Evolutionary conservation across 1,140 invertebrate species (phyloP), one percentile per base, ranked within the genome.

Genomic region (Stenopsyche tienmushanensis): DNA sequence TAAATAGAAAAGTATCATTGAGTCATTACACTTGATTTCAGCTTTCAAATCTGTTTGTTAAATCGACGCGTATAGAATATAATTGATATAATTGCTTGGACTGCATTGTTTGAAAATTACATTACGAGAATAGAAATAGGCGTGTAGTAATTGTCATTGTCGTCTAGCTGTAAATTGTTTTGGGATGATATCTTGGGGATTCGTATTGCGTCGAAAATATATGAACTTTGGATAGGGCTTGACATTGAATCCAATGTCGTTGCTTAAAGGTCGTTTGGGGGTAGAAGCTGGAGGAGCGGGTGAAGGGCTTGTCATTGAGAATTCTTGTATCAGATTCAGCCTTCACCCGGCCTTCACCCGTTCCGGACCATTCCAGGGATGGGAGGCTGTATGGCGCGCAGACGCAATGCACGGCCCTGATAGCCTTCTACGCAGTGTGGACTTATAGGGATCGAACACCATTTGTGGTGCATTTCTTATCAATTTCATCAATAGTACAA

Each of bases 271-370:
- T 60, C 41, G 24, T 20, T 20, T n/a, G n/a, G n/a, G n/a, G n/a
- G n/a, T n/a, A n/a, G n/a, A n/a, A n/a, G n/a, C n/a, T n/a, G n/a
- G n/a, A n/a, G n/a, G n/a, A n/a, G n/a, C 1, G 57, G 57, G 57
- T 60, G 57, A 60, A 60, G 57, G 57, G 25, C 57, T 47, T 44
- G 7, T 5, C 18, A 10, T 34, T 24, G 52, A 21, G 39, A n/a
- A n/a, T n/a, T 18, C 41, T 44, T 29, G 15, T 47, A 20, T 20
- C 10, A 20, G 5, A 47, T 47, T 20, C 42, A 23, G 57, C 57
- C 57, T 60, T 60, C 41, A 60, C 57, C 57, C 24, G 57, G 57
- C 57, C 57, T 60, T 60, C 57, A 44, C 57, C 42, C 10, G 17
- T 7, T 29, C 21, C 20, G n/a, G 29, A 10, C 17, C 3, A 39